Conservation (phyloP, 35 echinoderm and acorn worm species). For the Diadema setosum region DNA sequence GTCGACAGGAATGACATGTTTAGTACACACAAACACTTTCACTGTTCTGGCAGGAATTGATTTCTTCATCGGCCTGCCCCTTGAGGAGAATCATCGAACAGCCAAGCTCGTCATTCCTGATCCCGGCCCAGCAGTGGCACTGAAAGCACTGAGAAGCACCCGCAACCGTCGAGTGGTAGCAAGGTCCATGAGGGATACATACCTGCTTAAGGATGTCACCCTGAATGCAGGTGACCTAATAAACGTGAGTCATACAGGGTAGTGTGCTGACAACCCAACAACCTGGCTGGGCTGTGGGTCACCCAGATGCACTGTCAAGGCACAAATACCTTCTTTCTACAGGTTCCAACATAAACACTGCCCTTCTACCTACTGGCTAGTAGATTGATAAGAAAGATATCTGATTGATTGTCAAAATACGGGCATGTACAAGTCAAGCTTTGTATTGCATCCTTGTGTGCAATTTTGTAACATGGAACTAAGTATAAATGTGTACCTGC, state of each 20-base stretch:
- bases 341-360: too few species aligned
- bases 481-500: too few species aligned
- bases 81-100: slow-evolving; percentile 28
- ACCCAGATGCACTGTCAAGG: too few species aligned
- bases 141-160: not conserved
- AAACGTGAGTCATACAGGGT: not conserved
- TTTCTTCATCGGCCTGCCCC: slow-evolving; percentile 53
- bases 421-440: too few species aligned
- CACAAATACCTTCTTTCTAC: too few species aligned
- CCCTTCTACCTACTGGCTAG: too few species aligned
- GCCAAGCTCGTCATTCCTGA: not conserved
- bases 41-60: slow-evolving; percentile 43
- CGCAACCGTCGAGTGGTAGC: not conserved
- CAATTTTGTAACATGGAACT: too few species aligned
- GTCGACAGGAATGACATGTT: not conserved
- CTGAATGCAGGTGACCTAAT: not conserved
- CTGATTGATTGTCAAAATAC: too few species aligned
- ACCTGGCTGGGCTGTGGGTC: too few species aligned
- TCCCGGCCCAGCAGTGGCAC: not conserved
- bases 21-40: not conserved
- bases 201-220: not conserved
- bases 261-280: not conserved
- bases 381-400: too few species aligned
- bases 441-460: too few species aligned
- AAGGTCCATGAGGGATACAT: not conserved